Evolutionary conservation across 2,888 invertebrate genomes (phyloP), one percentile per base, ranked within the genome.

Genomic region (Acanthopleura granulata): DNA sequence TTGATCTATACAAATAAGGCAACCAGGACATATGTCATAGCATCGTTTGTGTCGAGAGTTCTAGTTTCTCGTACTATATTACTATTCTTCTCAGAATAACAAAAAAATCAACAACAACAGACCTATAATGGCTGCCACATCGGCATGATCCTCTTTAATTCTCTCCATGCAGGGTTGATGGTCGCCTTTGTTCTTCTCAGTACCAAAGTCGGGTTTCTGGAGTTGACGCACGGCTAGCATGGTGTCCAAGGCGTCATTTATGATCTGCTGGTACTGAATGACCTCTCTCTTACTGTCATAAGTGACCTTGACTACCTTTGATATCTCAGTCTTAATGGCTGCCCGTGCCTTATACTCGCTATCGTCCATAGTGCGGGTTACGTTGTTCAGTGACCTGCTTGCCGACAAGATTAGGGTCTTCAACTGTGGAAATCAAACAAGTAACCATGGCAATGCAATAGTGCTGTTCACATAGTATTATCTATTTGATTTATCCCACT

Each of bases 251-350:
- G 66, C 66, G 14, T 66, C 66, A 66, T 27, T 22, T 1, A 66
- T 66, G 15, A 66, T 27, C 25, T 66, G 22, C 29, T 66, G 66
- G 29, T 66, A 27, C 66, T 66, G 25, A 16, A 66, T 66, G 6
- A 66, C 66, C 29, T 66, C 66, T 27, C 29, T 66, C 29, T 66
- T 66, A 25, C 66, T 66, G 25, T 66, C 66, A 27, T 66, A 66
- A 14, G 66, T 66, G 29, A 66, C 66, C 14, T 66, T 66, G 29
- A 66, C 66, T 1, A 66, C 29, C 25, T 66, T 66, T 1, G 66
- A 66, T 9, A 66, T 25, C 29, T 66, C 66, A 3, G 29, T 66
- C 29, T 66, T 66, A 6, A 66, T 66, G 66, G 25, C 66, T 22
- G 12, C 29, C 6, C 66, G 66, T 6, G 29, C 29, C 29, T 66